Evolutionary conservation across 2,888 invertebrate species (phyloP).

Genomic region (Poecilobothrus nobilitatus): DNA sequence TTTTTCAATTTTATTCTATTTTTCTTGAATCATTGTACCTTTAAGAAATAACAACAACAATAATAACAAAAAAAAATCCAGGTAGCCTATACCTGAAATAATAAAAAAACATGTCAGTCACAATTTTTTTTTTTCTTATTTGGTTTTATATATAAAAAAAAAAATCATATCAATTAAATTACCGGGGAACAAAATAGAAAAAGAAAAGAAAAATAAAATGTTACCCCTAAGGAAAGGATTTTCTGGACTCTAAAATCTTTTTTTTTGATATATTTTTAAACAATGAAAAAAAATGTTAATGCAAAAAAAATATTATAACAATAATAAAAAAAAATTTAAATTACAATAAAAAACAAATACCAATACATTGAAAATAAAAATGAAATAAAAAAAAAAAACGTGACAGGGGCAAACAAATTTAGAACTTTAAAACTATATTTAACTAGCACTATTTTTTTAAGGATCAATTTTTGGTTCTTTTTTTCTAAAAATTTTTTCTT

Average conservation of each 20-base stretch:
- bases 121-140: neutral
- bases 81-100: too few relatives aligned
- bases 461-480: too few relatives aligned
- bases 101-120: neutral
- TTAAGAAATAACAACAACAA: too few relatives aligned
- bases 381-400: neutral
- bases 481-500: too few relatives aligned
- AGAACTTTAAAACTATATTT: too few relatives aligned
- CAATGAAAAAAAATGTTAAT: neutral
- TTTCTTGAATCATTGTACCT: too few relatives aligned
- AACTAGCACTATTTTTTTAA: too few relatives aligned
- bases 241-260: neutral
- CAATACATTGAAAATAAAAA: neutral
- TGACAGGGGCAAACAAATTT: neutral
- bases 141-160: neutral
- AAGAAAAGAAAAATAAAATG: conserved; percentile 8
- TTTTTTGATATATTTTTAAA: neutral
- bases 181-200: too few relatives aligned
- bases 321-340: neutral
- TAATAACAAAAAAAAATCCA: too few relatives aligned
- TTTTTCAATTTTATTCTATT: too few relatives aligned
- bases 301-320: neutral
- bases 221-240: conserved; percentile 10
- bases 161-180: neutral
- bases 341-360: neutral